phyloP scores from a whole-genome alignment of 2,888 invertebrate genomes.

The Oxycera nigricornis region DNA sequence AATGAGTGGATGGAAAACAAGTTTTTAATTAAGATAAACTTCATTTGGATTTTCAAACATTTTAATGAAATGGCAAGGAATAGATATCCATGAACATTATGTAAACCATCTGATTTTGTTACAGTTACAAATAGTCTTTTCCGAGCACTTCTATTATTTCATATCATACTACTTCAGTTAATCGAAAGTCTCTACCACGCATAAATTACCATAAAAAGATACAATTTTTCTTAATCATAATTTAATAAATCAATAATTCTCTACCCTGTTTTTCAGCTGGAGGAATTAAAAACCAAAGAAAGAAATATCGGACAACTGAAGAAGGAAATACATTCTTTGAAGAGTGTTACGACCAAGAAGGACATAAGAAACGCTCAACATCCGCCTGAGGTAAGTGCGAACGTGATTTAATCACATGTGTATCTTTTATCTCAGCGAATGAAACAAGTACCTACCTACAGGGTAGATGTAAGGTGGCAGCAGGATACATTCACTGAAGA shows the following conservation, averaged over 20 bases:
- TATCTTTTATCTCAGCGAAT: neutral
- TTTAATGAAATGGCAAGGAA: too few relatives aligned
- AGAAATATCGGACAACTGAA: conserved; percentile 67
- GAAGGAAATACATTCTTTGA: conserved; percentile 59
- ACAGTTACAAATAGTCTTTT: too few relatives aligned
- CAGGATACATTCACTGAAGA: neutral
- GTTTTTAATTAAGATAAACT: too few relatives aligned
- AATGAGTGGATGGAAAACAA: too few relatives aligned
- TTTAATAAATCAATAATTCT: neutral
- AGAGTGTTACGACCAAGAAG: conserved; percentile 53
- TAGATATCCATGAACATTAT: too few relatives aligned
- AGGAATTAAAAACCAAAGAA: conserved; percentile 75
- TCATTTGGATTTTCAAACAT: too few relatives aligned
- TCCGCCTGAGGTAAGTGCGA: conserved; percentile 59
- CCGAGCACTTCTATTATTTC: too few relatives aligned
- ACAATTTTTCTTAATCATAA: too few relatives aligned
- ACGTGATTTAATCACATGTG: neutral
- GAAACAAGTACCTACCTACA: neutral
- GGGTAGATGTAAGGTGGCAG: neutral
- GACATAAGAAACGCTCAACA: conserved; percentile 54
- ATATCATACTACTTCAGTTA: too few relatives aligned
- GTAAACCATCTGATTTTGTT: too few relatives aligned
- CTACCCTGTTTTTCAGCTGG: conserved; percentile 63
- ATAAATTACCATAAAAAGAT: too few relatives aligned
- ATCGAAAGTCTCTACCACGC: too few relatives aligned